A percentile compares a stretch with the other conserved stretches of the same genome.
These are phyloP conservation scores for Trachelus troglodyta DNA, from an alignment of 2,888 invertebrate genomes.

Conservation along the genomic window DNA sequence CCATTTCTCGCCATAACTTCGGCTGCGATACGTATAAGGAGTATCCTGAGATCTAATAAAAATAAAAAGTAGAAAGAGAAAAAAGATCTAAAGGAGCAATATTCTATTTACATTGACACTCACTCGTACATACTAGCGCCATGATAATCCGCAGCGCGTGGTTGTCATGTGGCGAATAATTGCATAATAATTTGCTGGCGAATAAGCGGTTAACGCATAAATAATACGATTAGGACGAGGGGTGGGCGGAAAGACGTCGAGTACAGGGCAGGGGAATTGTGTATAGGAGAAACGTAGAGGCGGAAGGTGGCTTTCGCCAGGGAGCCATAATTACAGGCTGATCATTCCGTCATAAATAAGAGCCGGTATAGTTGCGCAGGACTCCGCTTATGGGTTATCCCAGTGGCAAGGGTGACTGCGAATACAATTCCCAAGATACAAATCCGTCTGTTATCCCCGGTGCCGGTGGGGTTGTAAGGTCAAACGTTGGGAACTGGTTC, in stretches of 20 bases:
- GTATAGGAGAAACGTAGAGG: slow-evolving; percentile 22
- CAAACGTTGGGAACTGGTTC: slow-evolving; percentile 38
- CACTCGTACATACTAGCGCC: background rate
- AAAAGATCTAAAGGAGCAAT: background rate
- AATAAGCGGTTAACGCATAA: slow-evolving; percentile 42
- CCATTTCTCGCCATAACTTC: background rate
- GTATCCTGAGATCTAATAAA: background rate
- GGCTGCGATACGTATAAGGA: background rate
- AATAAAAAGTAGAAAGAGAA: background rate
- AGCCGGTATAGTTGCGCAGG: slow-evolving; percentile 24
- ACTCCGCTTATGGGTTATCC: slow-evolving; percentile 23
- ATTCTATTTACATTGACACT: background rate
- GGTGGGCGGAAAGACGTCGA: slow-evolving; percentile 23
- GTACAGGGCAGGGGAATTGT: slow-evolving; percentile 4
- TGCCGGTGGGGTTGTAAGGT: slow-evolving; percentile 27
- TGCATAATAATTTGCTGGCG: slow-evolving; percentile 48
- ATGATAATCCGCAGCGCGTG: slow-evolving; percentile 26
- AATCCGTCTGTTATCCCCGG: slow-evolving; percentile 11
- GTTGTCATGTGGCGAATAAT: slow-evolving; percentile 36
- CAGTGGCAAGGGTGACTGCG: slow-evolving; percentile 34
- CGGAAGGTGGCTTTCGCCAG: slow-evolving; percentile 51
- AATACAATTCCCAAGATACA: slow-evolving; percentile 25
- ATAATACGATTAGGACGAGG: slow-evolving; percentile 39
- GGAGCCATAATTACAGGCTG: slow-evolving; percentile 59
- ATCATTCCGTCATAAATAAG: slow-evolving; percentile 61